A percentile compares a stretch with the other conserved stretches of the same genome.
phyloP scores from a whole-genome alignment of 1,140 invertebrate genomes.

The Mylabris phalerata region DNA sequence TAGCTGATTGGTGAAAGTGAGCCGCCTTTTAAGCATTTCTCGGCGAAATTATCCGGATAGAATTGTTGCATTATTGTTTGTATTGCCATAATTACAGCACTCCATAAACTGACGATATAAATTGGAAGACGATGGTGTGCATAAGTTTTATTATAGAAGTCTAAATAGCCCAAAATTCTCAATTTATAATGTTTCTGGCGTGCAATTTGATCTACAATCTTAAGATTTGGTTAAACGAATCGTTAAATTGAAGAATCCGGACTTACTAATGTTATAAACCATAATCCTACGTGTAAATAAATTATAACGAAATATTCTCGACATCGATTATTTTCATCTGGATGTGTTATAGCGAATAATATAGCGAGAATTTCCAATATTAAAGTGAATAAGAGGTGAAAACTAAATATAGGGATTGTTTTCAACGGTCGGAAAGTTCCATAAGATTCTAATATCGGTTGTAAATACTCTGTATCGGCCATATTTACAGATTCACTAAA shows the following conservation, averaged over 20 bases:
- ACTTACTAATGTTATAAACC: slow-evolving; percentile 53
- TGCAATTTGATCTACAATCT: slow-evolving; percentile 52
- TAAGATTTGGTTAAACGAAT: slow-evolving; percentile 13
- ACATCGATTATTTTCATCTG: slow-evolving; percentile 50
- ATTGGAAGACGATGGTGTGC: slow-evolving; percentile 52
- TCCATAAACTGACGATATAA: slow-evolving; percentile 59
- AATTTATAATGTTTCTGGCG: slow-evolving; percentile 52
- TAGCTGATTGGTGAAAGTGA: slow-evolving; percentile 53
- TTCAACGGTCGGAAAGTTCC: slow-evolving; percentile 47
- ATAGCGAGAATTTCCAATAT: slow-evolving; percentile 53
- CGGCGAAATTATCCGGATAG: slow-evolving; percentile 52
- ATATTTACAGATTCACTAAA: slow-evolving; percentile 49
- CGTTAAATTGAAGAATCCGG: not conserved
- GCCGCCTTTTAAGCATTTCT: slow-evolving; percentile 50
- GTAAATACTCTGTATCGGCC: slow-evolving; percentile 48
- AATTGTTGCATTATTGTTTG: slow-evolving; percentile 57
- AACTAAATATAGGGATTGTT: slow-evolving; percentile 41
- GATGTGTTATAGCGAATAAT: slow-evolving; percentile 48
- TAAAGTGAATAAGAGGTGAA: slow-evolving; percentile 48
- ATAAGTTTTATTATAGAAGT: slow-evolving; percentile 58
- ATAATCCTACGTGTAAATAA: slow-evolving; percentile 55
- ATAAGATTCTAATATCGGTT: slow-evolving; percentile 46
- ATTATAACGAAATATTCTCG: slow-evolving; percentile 60
- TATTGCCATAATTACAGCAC: slow-evolving; percentile 49
- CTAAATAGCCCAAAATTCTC: slow-evolving; percentile 56